Base-by-base conservation (phyloP, 2,888 invertebrate genomes). In the Brachypalpus laphriformis region DNA sequence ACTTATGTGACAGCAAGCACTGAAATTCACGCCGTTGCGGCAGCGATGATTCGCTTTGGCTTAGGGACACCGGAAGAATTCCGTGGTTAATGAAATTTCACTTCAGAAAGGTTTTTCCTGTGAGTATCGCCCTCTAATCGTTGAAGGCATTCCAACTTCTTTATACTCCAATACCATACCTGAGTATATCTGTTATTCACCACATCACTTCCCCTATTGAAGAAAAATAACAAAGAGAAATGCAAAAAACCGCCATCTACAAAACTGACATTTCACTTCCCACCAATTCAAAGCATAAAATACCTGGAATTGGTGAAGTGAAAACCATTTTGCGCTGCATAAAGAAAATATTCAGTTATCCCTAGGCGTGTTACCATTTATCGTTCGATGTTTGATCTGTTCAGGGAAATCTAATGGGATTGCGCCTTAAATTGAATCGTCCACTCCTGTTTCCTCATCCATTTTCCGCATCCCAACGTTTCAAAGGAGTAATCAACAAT, bases 301-400 rank as follows among this genome's bases (percentile, higher is more conserved):
- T n/a, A 9, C 2, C 5, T 25, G 25, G 25, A 16, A 4, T 22
- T 57, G 4, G 8, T 9, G 16, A 14, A 51, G n/a, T n/a, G n/a
- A n/a, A n/a, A n/a, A n/a, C n/a, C n/a, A n/a, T n/a, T n/a, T n/a
- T n/a, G n/a, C n/a, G n/a, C n/a, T n/a, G n/a, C n/a, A n/a, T n/a
- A n/a, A n/a, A n/a, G n/a, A n/a, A n/a, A n/a, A n/a, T n/a, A 68
- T 68, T 68, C 81, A 70, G 81, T 82, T 76, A 82, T 70, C 14
- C 14, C 11, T 47, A 14, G 42, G 40, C 20, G 25, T 25, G 22
- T 11, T 9, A 9, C 1, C 11, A 20, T 20, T 4, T 18, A 31
- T 11, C 31, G n/a, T 42, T 40, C 16, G 22, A 61, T 70, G 45
- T 70, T 5, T 18, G 14, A 1, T 3, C 11, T 25, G 9, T 14